Conservation (phyloP, 2,113 vertebrate species). For the Rana temporaria region DNA sequence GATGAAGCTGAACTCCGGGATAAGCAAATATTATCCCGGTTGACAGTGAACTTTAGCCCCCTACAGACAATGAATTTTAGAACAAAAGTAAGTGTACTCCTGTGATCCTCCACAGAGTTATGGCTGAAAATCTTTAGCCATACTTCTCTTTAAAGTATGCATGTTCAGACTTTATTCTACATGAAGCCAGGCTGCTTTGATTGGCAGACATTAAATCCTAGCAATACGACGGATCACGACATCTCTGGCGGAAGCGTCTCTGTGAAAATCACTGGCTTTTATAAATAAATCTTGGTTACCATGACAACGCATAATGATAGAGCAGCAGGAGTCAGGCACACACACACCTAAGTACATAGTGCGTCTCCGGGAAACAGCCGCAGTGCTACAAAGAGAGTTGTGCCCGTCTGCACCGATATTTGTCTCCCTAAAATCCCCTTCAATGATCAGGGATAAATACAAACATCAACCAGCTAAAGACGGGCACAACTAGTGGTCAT, state of each 20-base stretch:
- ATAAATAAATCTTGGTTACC: conserved; percentile 34
- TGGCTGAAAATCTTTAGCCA: too few relatives aligned
- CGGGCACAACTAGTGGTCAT: too few relatives aligned
- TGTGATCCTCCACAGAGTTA: too few relatives aligned
- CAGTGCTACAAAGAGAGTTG: neutral
- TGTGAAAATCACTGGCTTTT: conserved; percentile 2
- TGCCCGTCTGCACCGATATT: too few relatives aligned
- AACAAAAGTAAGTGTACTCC: too few relatives aligned
- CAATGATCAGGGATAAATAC: neutral
- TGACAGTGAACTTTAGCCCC: too few relatives aligned
- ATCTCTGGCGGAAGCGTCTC: neutral
- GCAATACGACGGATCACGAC: neutral
- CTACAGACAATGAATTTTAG: too few relatives aligned
- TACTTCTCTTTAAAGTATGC: too few relatives aligned
- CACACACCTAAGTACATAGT: conserved; percentile 31
- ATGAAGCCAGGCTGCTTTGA: neutral
- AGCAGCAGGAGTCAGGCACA: neutral
- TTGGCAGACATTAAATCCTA: neutral
- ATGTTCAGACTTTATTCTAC: too few relatives aligned
- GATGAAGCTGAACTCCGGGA: too few relatives aligned
- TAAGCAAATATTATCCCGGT: too few relatives aligned
- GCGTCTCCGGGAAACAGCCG: neutral
- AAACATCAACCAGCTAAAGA: neutral
- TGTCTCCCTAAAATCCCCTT: neutral
- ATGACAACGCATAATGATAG: conserved; percentile 4